Evolutionary conservation across 2,888 invertebrate species (phyloP).

Genomic region (Tubulanus polymorphus): DNA sequence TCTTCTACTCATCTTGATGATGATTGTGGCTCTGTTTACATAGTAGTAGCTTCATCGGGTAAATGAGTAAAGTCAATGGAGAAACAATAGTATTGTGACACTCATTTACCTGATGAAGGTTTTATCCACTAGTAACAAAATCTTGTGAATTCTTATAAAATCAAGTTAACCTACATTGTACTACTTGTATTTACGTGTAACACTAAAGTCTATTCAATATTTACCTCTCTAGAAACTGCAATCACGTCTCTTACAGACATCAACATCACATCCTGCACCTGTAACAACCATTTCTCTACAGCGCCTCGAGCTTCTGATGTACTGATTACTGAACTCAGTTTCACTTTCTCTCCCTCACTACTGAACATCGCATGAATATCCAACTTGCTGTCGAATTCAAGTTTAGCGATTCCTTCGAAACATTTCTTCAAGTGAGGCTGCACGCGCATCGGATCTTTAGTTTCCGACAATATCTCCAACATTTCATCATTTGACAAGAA

Average conservation of each 20-base stretch:
- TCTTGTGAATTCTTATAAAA: no score
- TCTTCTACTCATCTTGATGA: no score
- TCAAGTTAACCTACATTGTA: no score
- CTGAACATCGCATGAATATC: conserved; percentile 87
- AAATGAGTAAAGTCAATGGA: no score
- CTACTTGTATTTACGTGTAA: no score
- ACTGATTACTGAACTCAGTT: conserved; percentile 69
- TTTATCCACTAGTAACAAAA: no score
- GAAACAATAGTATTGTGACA: no score
- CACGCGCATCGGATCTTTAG: conserved; percentile 53
- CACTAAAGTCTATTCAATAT: conserved; percentile 8
- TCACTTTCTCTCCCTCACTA: conserved; percentile 69
- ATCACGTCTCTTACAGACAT: conserved; percentile 66
- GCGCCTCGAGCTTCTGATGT: conserved; percentile 74
- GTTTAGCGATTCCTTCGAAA: conserved; percentile 72
- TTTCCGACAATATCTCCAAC: conserved; percentile 54
- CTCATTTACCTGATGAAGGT: no score
- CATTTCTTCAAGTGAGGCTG: conserved; percentile 55
- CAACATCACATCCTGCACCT: conserved; percentile 78
- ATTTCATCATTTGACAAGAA: conserved; percentile 55
- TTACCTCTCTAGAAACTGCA: conserved; percentile 57
- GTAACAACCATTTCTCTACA: conserved; percentile 80
- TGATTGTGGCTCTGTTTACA: no score
- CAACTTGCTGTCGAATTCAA: conserved; percentile 81
- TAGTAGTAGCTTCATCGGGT: no score